Conservation (phyloP, 2,888 invertebrate species). For the Allacma fusca region DNA sequence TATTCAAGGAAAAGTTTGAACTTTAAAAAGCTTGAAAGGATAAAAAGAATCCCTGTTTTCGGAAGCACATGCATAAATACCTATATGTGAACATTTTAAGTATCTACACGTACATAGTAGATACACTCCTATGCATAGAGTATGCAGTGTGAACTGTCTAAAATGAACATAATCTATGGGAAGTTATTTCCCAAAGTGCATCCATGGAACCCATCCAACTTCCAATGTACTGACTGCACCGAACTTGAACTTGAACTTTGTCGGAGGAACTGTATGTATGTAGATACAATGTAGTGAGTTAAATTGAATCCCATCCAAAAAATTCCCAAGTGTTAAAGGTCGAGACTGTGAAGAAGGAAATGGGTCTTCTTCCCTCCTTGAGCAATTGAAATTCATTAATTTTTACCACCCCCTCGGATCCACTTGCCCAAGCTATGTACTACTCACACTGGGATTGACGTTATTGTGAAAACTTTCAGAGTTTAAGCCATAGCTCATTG, state of each 20-base stretch:
- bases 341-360: not conserved
- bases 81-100: not conserved
- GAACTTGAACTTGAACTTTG: conserved; percentile 18
- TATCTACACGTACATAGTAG: not conserved
- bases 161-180: too few species aligned
- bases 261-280: not conserved
- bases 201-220: conserved; percentile 18
- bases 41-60: too few species aligned
- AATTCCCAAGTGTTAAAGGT: conserved; percentile 15
- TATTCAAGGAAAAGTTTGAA: too few species aligned
- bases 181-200: not conserved
- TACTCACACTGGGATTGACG: not conserved
- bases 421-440: not conserved
- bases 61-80: not conserved
- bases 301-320: conserved; percentile 25
- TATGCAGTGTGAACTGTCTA: not conserved
- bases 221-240: not conserved
- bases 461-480: conserved; percentile 2
- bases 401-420: conserved; percentile 13
- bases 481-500: conserved; percentile 10
- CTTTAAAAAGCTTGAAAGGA: too few species aligned
- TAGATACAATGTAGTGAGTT: too few species aligned
- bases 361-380: not conserved
- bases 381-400: conserved; percentile 40
- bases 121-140: not conserved